Evolutionary conservation across 1,140 invertebrate genomes (phyloP).

Genomic region (Cardiocondyla obscurior): DNA sequence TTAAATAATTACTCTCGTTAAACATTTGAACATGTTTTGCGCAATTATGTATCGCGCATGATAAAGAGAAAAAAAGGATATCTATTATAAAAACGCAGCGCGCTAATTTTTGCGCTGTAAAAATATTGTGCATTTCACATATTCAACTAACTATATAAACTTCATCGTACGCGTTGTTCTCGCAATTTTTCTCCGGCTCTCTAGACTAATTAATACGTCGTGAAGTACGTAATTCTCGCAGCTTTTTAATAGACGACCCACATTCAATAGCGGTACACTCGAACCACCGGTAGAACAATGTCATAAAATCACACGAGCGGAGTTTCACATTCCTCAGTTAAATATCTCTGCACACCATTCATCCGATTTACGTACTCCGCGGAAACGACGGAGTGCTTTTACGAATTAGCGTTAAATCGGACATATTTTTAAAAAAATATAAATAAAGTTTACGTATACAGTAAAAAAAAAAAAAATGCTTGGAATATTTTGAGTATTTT

Average conservation of each 20-base stretch:
- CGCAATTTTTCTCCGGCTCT: constrained; percentile 12
- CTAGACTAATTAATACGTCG: constrained; percentile 36
- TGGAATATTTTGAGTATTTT: constrained; percentile 13
- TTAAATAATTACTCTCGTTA: not conserved
- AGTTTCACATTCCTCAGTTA: constrained; percentile 37
- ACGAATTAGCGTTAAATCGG: constrained; percentile 11
- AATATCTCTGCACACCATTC: constrained; percentile 14
- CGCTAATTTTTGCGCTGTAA: constrained; percentile 3
- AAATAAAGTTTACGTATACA: not conserved
- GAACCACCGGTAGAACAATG: constrained; percentile 30
- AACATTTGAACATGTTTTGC: not conserved
- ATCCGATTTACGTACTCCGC: constrained; percentile 17
- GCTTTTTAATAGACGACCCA: constrained; percentile 46
- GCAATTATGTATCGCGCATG: not conserved
- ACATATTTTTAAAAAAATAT: constrained; percentile 10
- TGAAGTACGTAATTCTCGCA: constrained; percentile 45
- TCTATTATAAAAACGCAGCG: not conserved
- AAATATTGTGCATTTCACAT: not conserved
- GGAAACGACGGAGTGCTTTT: not conserved
- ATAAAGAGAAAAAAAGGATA: not conserved
- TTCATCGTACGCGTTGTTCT: not conserved
- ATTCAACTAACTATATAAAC: constrained; percentile 29
- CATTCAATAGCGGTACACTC: constrained; percentile 35
- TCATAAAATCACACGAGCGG: constrained; percentile 38
- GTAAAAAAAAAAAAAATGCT: not conserved